phyloP scores from a whole-genome alignment of 2,888 invertebrate species.

The Mesopsocus fuscifrons region DNA sequence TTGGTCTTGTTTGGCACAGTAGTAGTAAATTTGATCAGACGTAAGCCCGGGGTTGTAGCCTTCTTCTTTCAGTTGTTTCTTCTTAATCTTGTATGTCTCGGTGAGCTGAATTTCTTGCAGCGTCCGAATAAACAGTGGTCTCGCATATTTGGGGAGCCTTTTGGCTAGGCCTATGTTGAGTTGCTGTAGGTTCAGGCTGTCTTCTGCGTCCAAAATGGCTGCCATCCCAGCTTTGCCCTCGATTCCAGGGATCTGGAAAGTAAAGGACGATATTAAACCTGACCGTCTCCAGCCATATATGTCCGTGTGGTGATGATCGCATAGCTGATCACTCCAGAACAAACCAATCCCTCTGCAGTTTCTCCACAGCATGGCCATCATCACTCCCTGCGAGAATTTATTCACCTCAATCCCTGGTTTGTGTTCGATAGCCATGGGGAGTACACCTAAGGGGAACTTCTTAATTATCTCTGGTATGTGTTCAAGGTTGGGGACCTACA shows the following conservation, averaged over 20 bases:
- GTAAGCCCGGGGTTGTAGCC: constrained; percentile 27
- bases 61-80: constrained; percentile 31
- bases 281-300: no score
- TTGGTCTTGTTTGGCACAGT: no score
- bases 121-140: constrained; percentile 35
- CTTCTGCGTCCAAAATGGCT: constrained; percentile 29
- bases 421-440: background rate
- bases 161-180: constrained; percentile 21
- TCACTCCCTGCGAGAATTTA: no score
- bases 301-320: no score
- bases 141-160: constrained; percentile 32
- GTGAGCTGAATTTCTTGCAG: constrained; percentile 39
- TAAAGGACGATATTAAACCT: constrained; percentile 8
- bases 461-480: background rate
- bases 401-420: no score
- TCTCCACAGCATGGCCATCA: no score
- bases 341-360: no score
- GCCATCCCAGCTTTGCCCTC: constrained; percentile 40
- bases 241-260: constrained; percentile 20
- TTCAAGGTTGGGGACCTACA: no score
- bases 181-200: constrained; percentile 20
- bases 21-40: constrained; percentile 28
- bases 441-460: background rate
- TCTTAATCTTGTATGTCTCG: constrained; percentile 36
- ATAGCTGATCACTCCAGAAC: no score